Evolutionary conservation across 2,888 invertebrate species (phyloP), one percentile per base, ranked within the genome.

Genomic region (Epinotia demarniana): DNA sequence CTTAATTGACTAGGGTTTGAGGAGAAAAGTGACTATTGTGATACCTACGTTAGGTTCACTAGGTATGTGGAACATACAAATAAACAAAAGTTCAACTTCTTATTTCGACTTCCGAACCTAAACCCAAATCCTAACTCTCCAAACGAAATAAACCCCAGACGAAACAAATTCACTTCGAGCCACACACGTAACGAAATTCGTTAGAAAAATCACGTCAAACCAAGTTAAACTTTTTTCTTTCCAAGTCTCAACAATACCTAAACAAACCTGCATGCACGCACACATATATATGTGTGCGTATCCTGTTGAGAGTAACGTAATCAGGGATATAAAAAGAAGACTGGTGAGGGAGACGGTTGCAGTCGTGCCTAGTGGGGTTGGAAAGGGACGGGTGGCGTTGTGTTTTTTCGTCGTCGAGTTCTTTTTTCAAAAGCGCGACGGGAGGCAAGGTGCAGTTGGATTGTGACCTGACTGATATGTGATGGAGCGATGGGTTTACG

Each of bases 361-460:
- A 58, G 5, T 9, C 81, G 77, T 79, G 78, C 78, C 78, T 76
- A 77, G 78, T 71, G 75, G 68, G 33, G 86, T 80, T 80, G 18
- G 83, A 89, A 75, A 57, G 83, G 77, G 87, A 90, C 77, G 77
- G 81, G 62, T 8, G 60, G 76, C 76, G 77, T 82, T 86, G 83
- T 86, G 87, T 89, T 90, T 89, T 87, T 86, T 82, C 84, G 85
- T 80, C 81, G 82, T 85, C 80, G 81, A 84, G 86, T 87, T 91
- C 87, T 84, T 91, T 90, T 92, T 92, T 91, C 85, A 87, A 91
- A 89, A 89, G 89, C 91, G 87, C 89, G 87, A 81, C 89, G 91
- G 91, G 91, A 91, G 91, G 92, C 92, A 92, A 93, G 93, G 92
- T 93, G 93, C 89, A 86, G 87, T 88, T 89, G 89, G 90, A 91